Evolutionary conservation across 2,113 vertebrate genomes (phyloP).

Genomic region (Peromyscus californicus): DNA sequence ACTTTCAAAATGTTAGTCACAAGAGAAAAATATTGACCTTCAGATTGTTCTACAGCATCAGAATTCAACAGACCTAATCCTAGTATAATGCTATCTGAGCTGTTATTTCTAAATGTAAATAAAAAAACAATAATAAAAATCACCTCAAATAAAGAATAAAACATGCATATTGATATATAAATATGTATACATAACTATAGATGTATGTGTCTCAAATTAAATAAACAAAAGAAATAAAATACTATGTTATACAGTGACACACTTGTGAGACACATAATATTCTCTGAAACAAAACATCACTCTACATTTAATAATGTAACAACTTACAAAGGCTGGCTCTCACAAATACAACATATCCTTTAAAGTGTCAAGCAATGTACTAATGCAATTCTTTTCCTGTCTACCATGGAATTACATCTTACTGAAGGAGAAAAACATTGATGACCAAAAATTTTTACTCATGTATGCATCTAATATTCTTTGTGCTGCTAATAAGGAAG

Average conservation of each 20-base stretch:
- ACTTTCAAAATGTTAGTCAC: conserved; percentile 57
- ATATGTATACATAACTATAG: not conserved
- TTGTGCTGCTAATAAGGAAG: not conserved
- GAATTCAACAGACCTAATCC: not conserved
- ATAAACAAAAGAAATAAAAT: conserved; percentile 42
- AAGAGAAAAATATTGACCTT: conserved; percentile 65
- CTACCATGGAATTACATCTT: not conserved
- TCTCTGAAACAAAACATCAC: not conserved
- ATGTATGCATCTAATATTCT: not conserved
- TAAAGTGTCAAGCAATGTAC: not conserved
- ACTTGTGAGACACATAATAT: not conserved
- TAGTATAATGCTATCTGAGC: not conserved
- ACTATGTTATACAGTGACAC: not conserved
- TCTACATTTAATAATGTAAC: conserved; percentile 28
- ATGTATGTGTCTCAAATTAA: not conserved
- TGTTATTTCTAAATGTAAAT: conserved; percentile 43
- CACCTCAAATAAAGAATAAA: conserved; percentile 20
- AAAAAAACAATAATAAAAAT: conserved; percentile 26
- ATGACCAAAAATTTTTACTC: not conserved
- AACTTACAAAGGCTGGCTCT: not conserved
- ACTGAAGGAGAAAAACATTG: not conserved
- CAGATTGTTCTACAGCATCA: conserved; percentile 48
- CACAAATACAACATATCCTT: conserved; percentile 27
- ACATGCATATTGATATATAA: not conserved
- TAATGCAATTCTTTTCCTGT: not conserved